Conservation (phyloP, 2,797 vertebrate genomes). For the Phoxinus dragarum region DNA sequence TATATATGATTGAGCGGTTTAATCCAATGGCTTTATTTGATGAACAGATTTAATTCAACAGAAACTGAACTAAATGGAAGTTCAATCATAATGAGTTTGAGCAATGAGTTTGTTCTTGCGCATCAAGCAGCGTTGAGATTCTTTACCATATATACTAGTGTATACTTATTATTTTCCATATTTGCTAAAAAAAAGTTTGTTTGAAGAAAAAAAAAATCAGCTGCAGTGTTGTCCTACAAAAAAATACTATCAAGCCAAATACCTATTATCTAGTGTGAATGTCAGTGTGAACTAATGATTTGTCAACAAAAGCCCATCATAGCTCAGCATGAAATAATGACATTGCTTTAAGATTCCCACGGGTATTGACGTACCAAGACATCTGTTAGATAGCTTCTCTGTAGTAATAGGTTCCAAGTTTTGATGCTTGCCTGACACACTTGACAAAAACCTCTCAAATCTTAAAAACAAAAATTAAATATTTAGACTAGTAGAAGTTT, state of each 20-base stretch:
- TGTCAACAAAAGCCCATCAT: not conserved
- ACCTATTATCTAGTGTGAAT: not conserved
- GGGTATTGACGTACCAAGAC: not conserved
- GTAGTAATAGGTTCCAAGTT: slow-evolving; percentile 31
- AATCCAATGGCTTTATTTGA: not conserved
- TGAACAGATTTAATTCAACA: not conserved
- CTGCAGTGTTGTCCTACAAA: not conserved
- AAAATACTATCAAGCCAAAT: not conserved
- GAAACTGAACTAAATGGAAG: not conserved
- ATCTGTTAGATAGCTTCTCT: slow-evolving; percentile 1
- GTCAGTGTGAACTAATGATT: not conserved
- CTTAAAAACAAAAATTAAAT: slow-evolving; percentile 53
- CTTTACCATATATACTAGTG: not conserved
- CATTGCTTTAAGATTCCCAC: slow-evolving; percentile 10
- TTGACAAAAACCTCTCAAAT: slow-evolving; percentile 34
- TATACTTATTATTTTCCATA: not conserved
- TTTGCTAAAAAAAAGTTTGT: not conserved
- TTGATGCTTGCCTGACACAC: slow-evolving; percentile 22
- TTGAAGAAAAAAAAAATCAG: not conserved
- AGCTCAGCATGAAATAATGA: not conserved
- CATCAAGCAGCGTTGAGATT: not conserved
- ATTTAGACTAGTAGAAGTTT: slow-evolving; percentile 59
- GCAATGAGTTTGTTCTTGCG: not conserved
- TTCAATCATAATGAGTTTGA: not conserved
- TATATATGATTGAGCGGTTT: not conserved